Percentiles rank a stretch among this genome's conserved stretches.
phyloP scores from a whole-genome alignment of 1,140 invertebrate species.

The Calliopsis andreniformis region DNA sequence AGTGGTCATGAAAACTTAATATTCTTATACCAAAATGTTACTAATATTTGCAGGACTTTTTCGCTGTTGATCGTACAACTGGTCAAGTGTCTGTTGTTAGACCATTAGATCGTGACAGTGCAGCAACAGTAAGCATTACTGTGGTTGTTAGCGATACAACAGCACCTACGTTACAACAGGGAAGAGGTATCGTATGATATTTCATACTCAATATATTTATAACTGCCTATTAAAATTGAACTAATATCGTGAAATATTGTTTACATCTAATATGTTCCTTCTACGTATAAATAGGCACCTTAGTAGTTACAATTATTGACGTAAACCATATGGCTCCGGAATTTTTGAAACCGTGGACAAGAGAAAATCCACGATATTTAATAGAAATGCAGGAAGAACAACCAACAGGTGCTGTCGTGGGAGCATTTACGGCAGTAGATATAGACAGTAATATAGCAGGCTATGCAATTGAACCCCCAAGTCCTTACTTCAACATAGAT shows the following conservation, averaged over 20 bases:
- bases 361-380: constrained; percentile 85
- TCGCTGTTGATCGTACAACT: constrained; percentile 85
- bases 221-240: not conserved
- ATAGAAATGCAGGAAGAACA: constrained; percentile 92
- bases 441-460: constrained; percentile 90
- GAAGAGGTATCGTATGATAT: constrained; percentile 83
- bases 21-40: too few species aligned
- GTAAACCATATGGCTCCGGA: constrained; percentile 86
- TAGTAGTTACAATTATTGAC: constrained; percentile 94
- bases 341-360: constrained; percentile 88
- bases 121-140: constrained; percentile 88
- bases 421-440: constrained; percentile 91
- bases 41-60: constrained; percentile 85
- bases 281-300: constrained; percentile 82
- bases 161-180: constrained; percentile 89
- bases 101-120: constrained; percentile 85
- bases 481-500: constrained; percentile 89
- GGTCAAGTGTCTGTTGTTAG: constrained; percentile 88
- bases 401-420: constrained; percentile 89
- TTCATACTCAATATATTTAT: not conserved
- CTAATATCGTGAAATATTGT: not conserved
- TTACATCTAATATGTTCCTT: not conserved
- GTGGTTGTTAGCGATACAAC: constrained; percentile 91
- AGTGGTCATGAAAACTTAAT: not conserved
- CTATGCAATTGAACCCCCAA: constrained; percentile 87